Base-by-base conservation (phyloP, 2,888 invertebrate genomes). In the Cheilosia soror region DNA sequence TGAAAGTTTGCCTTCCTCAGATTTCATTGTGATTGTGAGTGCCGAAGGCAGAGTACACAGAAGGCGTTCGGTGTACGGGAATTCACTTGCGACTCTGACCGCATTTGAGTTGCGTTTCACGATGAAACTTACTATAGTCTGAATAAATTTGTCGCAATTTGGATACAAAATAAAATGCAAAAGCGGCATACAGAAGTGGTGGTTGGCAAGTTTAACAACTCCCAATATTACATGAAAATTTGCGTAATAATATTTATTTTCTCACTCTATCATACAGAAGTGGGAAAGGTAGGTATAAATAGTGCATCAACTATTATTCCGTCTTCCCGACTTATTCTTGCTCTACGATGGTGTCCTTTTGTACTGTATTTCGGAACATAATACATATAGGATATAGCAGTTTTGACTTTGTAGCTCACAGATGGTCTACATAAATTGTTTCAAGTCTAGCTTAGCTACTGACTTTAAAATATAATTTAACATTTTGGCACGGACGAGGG, bases 71-170 rank as follows among this genome's bases (percentile, higher is more conserved):
- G n/a, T 42, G 53, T 51, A 20, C 29, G 27, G 25, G 27, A 27
- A 4, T 13, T 25, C 33, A 29, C 37, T 65, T 62, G 76, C 60
- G 42, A 60, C 44, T 60, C 42, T 77, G 55, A 53, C 51, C 33
- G 29, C 44, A 13, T 53, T 53, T 11, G 66, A 60, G 68, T 68
- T 68, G 31, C 51, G 31, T 51, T 60, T 68, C 58, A 58, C 58
- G 62, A 33, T 44, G 44, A 31, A 62, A 77, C 60, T 68, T 77
- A 77, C 68, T 53, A 51, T 31, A 29, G 37, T 76, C 76, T 76
- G 77, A 77, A 69, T 77, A 77, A 71, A 65, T 65, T 78, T 57
- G 47, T 42, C n/a, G 15, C 9, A 42, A 49, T 57, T 71, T 69
- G 58, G 40, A 58, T 51, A 55, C 42, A 44, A 71, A 57, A 60